Evolutionary conservation across 1,140 invertebrate genomes (phyloP).

Genomic region (Heliothis subflexa): DNA sequence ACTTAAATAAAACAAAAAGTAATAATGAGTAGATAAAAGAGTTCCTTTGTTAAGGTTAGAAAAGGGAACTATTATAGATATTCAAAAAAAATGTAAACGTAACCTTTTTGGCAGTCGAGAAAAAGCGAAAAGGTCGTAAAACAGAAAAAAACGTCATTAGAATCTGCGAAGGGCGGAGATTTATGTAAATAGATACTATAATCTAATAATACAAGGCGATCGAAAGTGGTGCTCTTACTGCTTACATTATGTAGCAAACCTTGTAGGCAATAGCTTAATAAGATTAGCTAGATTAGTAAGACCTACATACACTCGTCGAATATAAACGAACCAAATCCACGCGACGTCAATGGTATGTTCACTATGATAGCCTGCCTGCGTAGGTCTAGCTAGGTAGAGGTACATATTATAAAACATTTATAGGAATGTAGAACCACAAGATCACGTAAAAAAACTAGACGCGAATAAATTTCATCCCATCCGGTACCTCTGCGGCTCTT

Average conservation of each 20-base stretch:
- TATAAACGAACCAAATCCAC: slow-evolving; percentile 8
- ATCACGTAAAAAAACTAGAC: slow-evolving; percentile 80
- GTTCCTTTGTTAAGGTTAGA: no score
- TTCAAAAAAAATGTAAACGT: no score
- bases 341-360: not conserved
- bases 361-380: slow-evolving; percentile 17
- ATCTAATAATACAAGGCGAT: no score
- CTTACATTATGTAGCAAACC: not conserved
- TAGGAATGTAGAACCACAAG: slow-evolving; percentile 79
- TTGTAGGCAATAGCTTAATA: not conserved
- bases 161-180: no score
- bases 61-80: no score
- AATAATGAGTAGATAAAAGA: no score
- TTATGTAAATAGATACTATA: no score
- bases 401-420: slow-evolving; percentile 67
- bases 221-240: not conserved
- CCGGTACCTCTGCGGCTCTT: slow-evolving; percentile 82
- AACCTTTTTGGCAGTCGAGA: no score
- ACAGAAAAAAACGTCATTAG: no score
- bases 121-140: no score
- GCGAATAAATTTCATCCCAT: slow-evolving; percentile 84
- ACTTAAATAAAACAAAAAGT: no score
- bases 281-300: not conserved
- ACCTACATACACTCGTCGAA: not conserved
- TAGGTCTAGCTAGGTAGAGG: slow-evolving; percentile 44